Evolutionary conservation across 35 echinoderm and acorn worm genomes (phyloP).

Genomic region (Chiridota heheva): DNA sequence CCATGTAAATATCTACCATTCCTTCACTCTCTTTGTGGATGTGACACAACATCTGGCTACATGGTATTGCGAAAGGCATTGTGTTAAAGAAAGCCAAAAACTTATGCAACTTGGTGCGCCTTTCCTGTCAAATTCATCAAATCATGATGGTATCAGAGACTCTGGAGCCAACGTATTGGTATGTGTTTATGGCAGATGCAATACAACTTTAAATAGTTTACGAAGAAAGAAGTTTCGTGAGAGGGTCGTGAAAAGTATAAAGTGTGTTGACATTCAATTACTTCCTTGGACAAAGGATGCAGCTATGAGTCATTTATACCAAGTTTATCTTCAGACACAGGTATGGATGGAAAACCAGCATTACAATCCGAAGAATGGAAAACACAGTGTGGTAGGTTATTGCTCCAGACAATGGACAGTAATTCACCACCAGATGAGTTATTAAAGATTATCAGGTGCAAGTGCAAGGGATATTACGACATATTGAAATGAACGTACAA

Average conservation of each 20-base stretch:
- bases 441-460: not conserved
- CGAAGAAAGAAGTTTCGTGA: constrained; percentile 1
- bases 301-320: not conserved
- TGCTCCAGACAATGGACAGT: not conserved
- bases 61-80: not conserved
- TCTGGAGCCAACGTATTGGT: not conserved
- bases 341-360: not conserved
- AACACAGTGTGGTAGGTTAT: not conserved
- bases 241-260: not conserved
- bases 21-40: not conserved
- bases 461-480: not conserved
- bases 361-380: not conserved
- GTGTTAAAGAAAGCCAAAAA: not conserved
- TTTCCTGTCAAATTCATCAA: constrained; percentile 6
- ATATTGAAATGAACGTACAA: not conserved
- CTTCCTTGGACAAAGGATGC: not conserved
- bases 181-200: not conserved
- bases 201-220: not conserved
- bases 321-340: not conserved
- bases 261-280: not conserved
- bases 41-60: not conserved
- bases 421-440: not conserved
- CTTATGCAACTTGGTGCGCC: not conserved
- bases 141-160: not conserved
- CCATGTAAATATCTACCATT: no score